A percentile compares a stretch with the other conserved stretches of the same genome.
Conservation (phyloP, 2,113 vertebrate species). For the Atrichornis clamosus region DNA sequence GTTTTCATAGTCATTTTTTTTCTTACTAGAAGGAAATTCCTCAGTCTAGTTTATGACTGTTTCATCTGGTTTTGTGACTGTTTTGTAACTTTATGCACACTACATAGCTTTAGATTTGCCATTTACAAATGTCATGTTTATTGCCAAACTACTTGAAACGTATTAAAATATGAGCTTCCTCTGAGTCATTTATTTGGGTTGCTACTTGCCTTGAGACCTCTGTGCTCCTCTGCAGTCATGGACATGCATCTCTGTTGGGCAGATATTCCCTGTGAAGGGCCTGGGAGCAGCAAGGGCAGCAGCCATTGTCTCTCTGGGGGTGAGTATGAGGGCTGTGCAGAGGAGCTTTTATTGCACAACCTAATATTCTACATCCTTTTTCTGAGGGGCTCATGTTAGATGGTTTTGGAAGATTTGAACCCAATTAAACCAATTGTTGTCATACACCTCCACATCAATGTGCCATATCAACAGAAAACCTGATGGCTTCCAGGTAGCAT, state of each 20-base stretch:
- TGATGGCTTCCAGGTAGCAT: rapidly evolving
- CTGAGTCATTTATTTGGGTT: background rate
- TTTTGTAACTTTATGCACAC: background rate
- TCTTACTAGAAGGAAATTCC: background rate
- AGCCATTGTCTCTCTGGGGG: background rate
- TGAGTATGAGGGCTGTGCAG: background rate
- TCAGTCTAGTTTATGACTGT: background rate
- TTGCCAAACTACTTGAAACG: background rate
- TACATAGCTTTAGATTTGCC: background rate
- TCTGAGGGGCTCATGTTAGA: rapidly evolving
- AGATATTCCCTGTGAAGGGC: background rate
- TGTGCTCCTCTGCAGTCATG: background rate
- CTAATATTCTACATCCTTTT: background rate
- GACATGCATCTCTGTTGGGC: background rate
- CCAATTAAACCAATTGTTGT: rapidly evolving
- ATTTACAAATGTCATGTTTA: background rate
- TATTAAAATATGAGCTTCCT: background rate
- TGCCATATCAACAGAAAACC: background rate
- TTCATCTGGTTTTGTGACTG: background rate
- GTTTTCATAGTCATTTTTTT: background rate
- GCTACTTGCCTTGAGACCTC: background rate
- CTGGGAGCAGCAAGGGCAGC: background rate
- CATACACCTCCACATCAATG: background rate
- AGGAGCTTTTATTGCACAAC: background rate
- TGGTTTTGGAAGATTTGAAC: background rate